Conservation (phyloP, 2,113 vertebrate species). For the Manacus vitellinus region DNA sequence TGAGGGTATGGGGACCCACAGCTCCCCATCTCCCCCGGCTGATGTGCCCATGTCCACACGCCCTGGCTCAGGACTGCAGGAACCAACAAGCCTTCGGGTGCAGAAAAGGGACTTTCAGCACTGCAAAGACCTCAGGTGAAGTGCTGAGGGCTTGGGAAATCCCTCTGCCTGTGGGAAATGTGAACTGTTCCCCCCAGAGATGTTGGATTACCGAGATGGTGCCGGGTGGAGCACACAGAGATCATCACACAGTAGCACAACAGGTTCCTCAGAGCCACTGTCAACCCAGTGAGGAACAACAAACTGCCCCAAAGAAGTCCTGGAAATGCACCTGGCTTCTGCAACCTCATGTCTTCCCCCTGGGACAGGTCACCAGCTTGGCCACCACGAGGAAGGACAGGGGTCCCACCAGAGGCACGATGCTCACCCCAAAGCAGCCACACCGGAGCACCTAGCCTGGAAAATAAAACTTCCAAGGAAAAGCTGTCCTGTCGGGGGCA, state of each 20-base stretch:
- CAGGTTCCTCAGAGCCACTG: background rate
- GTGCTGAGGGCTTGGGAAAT: no score
- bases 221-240: background rate
- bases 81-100: background rate
- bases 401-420: background rate
- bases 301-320: background rate
- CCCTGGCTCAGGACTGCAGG: background rate
- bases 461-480: background rate
- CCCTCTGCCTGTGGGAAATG: background rate
- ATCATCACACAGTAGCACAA: background rate
- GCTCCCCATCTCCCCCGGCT: background rate
- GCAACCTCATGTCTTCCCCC: background rate
- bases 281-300: background rate
- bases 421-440: background rate
- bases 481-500: background rate
- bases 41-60: accelerated
- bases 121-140: background rate
- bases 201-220: background rate
- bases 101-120: background rate
- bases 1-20: background rate
- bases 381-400: background rate
- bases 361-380: background rate
- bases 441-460: background rate
- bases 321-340: background rate
- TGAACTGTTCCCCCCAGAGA: background rate